These are phyloP conservation scores for Medauroidea extradentata DNA, from an alignment of 1,140 invertebrate species.

Conservation along the genomic window DNA sequence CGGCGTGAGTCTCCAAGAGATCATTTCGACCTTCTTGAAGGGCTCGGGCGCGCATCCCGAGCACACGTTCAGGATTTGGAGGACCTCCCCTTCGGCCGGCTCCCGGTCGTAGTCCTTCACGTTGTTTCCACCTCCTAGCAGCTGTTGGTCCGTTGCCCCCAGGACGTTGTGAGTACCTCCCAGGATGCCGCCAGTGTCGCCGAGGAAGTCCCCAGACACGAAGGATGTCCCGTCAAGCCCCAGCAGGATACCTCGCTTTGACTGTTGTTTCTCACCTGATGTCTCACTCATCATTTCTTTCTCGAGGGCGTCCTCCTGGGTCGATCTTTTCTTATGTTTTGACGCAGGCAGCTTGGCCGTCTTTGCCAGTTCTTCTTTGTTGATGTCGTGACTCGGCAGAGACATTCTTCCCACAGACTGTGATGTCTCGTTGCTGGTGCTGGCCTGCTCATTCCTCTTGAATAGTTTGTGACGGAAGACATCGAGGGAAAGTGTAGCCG, in stretches of 20 bases:
- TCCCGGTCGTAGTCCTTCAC: constrained; percentile 40
- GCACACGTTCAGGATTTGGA: constrained; percentile 69
- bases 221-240: too few species aligned
- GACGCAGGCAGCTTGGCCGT: too few species aligned
- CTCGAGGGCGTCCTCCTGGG: too few species aligned
- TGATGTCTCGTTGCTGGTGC: constrained; percentile 15
- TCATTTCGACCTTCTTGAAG: constrained; percentile 67
- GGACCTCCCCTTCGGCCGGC: constrained; percentile 75
- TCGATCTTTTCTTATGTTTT: too few species aligned
- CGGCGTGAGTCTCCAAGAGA: constrained; percentile 66
- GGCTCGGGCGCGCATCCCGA: constrained; percentile 67
- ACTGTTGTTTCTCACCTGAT: too few species aligned
- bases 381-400: too few species aligned
- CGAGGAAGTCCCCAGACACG: neutral
- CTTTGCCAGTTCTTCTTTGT: too few species aligned
- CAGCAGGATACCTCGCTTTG: too few species aligned
- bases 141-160: too few species aligned
- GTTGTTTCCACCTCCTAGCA: too few species aligned
- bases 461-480: constrained; percentile 8
- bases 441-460: constrained; percentile 14
- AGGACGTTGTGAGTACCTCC: too few species aligned
- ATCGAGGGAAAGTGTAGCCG: constrained; percentile 2
- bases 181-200: neutral
- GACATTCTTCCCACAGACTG: neutral
- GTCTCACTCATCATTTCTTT: too few species aligned